These are phyloP conservation scores for Dromius quadrimaculatus DNA, from an alignment of 2,888 invertebrate genomes.

Conservation along the genomic window DNA sequence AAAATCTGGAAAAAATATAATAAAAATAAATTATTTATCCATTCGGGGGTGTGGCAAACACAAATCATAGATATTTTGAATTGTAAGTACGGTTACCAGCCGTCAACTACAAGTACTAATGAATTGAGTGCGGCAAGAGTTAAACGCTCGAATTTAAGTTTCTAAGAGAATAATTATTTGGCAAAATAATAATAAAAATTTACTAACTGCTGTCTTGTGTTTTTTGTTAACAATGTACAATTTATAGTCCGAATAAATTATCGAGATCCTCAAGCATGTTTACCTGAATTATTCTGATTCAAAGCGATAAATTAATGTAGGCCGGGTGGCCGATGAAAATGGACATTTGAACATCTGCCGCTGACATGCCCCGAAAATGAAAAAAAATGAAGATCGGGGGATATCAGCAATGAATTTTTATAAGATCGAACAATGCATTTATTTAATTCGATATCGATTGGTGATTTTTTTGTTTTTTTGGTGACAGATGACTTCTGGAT, in stretches of 20 bases:
- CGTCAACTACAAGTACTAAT: no score
- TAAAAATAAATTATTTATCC: no score
- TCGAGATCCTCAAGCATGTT: conserved; percentile 27
- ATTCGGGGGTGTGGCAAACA: no score
- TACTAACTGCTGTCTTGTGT: no score
- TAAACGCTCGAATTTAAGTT: no score
- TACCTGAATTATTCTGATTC: conserved; percentile 49
- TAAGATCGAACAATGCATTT: conserved; percentile 41
- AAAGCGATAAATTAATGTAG: conserved; percentile 43
- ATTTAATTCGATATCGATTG: conserved; percentile 16
- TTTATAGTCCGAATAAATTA: conserved; percentile 41
- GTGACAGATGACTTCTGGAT: conserved; percentile 21
- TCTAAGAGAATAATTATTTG: no score
- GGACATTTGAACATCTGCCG: conserved; percentile 44
- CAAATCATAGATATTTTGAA: no score
- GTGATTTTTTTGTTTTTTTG: conserved; percentile 7
- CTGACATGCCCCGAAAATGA: conserved; percentile 34
- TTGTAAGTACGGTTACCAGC: no score
- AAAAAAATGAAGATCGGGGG: conserved; percentile 21
- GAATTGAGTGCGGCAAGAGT: no score
- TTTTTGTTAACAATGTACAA: conserved; percentile 27
- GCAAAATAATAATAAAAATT: no score
- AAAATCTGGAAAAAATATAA: no score
- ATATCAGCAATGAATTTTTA: conserved; percentile 17
- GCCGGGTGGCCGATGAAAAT: conserved; percentile 45